These are phyloP conservation scores for Cervus canadensis DNA, from an alignment of 2,113 vertebrate genomes.

Conservation along the genomic window DNA sequence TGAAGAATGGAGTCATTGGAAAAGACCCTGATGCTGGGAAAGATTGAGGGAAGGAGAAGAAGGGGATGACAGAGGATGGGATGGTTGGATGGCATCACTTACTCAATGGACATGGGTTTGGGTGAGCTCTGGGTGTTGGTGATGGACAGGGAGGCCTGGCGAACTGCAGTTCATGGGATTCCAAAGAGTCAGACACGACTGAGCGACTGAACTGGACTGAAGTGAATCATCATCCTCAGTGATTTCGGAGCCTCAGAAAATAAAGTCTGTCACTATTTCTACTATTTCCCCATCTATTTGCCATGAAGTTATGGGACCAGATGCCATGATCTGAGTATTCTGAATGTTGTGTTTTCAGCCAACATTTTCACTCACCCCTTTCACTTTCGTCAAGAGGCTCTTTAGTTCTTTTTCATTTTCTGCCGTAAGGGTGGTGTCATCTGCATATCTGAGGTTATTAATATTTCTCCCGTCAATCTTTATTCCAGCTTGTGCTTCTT, in stretches of 20 bases:
- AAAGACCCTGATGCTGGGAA: too few relatives aligned
- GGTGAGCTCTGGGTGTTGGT: too few relatives aligned
- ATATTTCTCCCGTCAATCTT: not conserved
- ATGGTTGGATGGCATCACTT: too few relatives aligned
- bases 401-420: not conserved
- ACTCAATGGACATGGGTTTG: too few relatives aligned
- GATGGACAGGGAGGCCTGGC: too few relatives aligned
- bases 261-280: not conserved
- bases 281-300: not conserved
- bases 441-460: not conserved
- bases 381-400: not conserved
- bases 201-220: too few relatives aligned
- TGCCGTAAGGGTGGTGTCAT: not conserved
- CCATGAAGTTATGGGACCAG: not conserved
- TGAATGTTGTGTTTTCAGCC: not conserved
- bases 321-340: not conserved
- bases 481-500: not conserved
- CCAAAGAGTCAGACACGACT: fast-evolving
- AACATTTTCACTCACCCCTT: not conserved
- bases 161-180: too few relatives aligned
- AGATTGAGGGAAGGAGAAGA: too few relatives aligned
- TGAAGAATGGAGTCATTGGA: too few relatives aligned
- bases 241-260: fast-evolving
- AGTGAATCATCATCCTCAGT: not conserved
- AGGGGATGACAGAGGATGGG: too few relatives aligned